Base-by-base conservation (phyloP, 2,888 invertebrate species). In the Torymus aiolomorphi region DNA sequence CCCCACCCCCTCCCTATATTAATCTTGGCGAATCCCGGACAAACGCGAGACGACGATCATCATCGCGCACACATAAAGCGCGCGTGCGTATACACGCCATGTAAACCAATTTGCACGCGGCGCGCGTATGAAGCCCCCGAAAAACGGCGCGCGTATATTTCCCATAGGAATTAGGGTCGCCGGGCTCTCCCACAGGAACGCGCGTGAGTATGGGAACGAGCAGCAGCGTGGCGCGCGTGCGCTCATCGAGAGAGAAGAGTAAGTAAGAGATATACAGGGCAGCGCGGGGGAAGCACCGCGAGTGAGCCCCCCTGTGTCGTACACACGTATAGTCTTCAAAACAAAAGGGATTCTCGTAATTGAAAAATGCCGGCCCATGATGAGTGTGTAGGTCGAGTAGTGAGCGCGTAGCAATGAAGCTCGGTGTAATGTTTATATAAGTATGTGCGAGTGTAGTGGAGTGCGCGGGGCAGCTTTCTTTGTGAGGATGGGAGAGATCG, bases 21-120 rank as follows among this genome's bases (percentile, higher is more conserved):
- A 78, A 78, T 78, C 73, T 65, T n/a, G 12, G 75, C 31, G 66
- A 66, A 73, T 63, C 56, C 63, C 56, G 42, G 42, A 13, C 54
- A 12, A 63, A 56, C 16, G 63, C 2, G 49, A 20, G 2, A 74
- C 80, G 74, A 80, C 72, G 73, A 81, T 16, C 31, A 78, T 82
- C 65, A 71, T 10, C 42, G 10, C 16, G 31, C 18, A 14, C 10
- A 59, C 10, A 57, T 12, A 20, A 12, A 1, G 65, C 71, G 67
- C 76, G 73, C 14, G 76, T 16, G 52, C 51, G 18, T 73, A 73
- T 8, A 42, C 42, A 42, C 76, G 78, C 76, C 87, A 81, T 89
- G 89, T 89, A 89, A 90, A 90, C 88, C 89, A 89, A 89, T 90
- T 90, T 89, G 88, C 89, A 88, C 89, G 87, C 88, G 84, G 86